Conservation (phyloP, 2,888 invertebrate species). For the Cephus pulcher region DNA sequence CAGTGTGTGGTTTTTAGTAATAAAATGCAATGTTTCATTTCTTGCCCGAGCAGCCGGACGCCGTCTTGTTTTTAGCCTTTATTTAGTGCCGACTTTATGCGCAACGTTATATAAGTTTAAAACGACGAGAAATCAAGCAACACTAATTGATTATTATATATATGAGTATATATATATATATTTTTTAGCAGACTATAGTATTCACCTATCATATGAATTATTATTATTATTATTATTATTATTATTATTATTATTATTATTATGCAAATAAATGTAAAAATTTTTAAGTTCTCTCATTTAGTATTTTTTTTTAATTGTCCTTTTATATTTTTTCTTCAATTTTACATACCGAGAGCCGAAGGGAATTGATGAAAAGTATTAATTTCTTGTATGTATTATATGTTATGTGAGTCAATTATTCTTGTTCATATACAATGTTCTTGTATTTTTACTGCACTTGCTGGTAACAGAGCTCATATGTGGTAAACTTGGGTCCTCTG, state of each 20-base stretch:
- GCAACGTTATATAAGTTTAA: not conserved
- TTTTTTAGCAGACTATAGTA: slow-evolving; percentile 44
- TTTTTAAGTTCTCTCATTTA: slow-evolving; percentile 51
- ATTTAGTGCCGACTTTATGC: not conserved
- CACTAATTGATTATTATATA: slow-evolving; percentile 43
- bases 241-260: slow-evolving; percentile 42
- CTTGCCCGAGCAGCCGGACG: not conserved
- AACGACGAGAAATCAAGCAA: slow-evolving; percentile 10
- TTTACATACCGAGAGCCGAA: not conserved
- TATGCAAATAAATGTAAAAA: slow-evolving; percentile 58
- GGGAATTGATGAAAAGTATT: not conserved
- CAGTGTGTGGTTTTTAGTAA: not conserved
- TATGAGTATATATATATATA: slow-evolving; percentile 27
- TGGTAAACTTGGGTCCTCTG: not conserved
- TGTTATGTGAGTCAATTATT: too few species aligned
- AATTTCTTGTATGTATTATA: not conserved
- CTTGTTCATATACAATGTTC: too few species aligned
- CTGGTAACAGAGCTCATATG: not conserved
- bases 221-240: slow-evolving; percentile 27
- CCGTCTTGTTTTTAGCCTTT: not conserved
- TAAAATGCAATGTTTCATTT: not conserved
- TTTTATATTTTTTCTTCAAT: not conserved
- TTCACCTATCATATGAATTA: slow-evolving; percentile 30
- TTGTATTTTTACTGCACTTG: not conserved
- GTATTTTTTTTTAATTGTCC: slow-evolving; percentile 40